Evolutionary conservation across 2,113 vertebrate species (phyloP), one percentile per base, ranked within the genome.

Genomic region (Chaenocephalus aceratus): DNA sequence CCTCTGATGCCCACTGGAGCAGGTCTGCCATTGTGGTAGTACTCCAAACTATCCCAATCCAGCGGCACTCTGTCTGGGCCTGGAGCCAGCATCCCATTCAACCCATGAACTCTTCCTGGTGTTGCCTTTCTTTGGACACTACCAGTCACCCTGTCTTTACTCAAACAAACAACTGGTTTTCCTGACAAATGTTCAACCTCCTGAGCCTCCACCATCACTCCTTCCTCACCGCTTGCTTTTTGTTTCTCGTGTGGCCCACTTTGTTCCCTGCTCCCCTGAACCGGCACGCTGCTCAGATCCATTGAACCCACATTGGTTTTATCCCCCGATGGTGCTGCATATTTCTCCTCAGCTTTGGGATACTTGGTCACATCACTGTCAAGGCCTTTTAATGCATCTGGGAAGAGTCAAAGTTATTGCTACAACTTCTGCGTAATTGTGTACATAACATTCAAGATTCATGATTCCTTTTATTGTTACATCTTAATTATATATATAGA

Each of bases 41-140:
- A 77, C 58, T 94, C 90, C 71, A 79, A 44, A 82, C 92, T 92
- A 44, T 88, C 80, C 72, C 1, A 11, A 26, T 92, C 87, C 59
- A 44, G 49, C 18, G 56, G 21, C 49, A 84, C 79, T 66, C 64
- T 82, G 45, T 57, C 86, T 21, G 14, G 44, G 18, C 60, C 66
- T 6, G 68, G 51, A 4, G 36, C 15, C 63, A 77, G 6, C 66
- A 62, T 51, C n/a, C n/a, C 64, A 53, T 68, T 73, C 18, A 68
- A 66, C 18, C 45, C 62, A 49, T 51, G 3, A 53, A 10, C 48
- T 52, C 57, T 56, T 72, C 26, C 34, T 41, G 14, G 49, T 30
- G 36, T 10, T 16, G 48, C 53, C 18, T 23, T 66, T 60, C 68
- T 82, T 48, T 79, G 56, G 58, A 77, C 11, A 51, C 41, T 66